Evolutionary conservation across 2,113 vertebrate species (phyloP).

Genomic region (Gallinago paraguaiae): DNA sequence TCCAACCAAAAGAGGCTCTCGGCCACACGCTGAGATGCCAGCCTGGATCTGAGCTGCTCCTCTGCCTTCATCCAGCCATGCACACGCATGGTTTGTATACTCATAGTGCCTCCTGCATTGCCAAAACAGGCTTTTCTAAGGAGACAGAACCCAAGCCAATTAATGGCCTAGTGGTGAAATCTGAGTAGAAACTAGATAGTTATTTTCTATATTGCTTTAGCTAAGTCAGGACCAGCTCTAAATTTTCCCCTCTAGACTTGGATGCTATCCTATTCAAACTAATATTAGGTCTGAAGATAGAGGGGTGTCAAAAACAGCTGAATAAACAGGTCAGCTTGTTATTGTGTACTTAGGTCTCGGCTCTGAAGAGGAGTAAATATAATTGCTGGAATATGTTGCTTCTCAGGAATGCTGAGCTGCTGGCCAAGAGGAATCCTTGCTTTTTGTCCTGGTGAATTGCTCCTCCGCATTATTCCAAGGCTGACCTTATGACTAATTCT

Average conservation of each 20-base stretch:
- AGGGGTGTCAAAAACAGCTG: conserved; percentile 58
- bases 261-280: conserved; percentile 48
- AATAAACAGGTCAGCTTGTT: conserved; percentile 49
- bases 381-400: conserved; percentile 20
- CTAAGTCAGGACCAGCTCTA: conserved; percentile 22
- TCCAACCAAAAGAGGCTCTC: not conserved
- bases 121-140: not conserved
- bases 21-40: not conserved
- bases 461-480: not conserved
- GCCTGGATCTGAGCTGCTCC: not conserved
- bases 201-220: conserved; percentile 22
- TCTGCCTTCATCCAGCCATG: not conserved
- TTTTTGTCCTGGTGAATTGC: not conserved
- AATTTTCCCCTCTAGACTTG: conserved; percentile 30
- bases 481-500: not conserved
- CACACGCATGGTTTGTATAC: not conserved
- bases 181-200: not conserved
- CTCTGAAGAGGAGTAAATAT: conserved; percentile 30
- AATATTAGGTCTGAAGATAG: conserved; percentile 52
- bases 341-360: not conserved
- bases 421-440: not conserved
- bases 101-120: not conserved
- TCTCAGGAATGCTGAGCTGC: conserved; percentile 39
- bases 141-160: not conserved
- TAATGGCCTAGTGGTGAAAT: not conserved